phyloP scores from a whole-genome alignment of 2,797 vertebrate species.

The Potorous gilbertii region DNA sequence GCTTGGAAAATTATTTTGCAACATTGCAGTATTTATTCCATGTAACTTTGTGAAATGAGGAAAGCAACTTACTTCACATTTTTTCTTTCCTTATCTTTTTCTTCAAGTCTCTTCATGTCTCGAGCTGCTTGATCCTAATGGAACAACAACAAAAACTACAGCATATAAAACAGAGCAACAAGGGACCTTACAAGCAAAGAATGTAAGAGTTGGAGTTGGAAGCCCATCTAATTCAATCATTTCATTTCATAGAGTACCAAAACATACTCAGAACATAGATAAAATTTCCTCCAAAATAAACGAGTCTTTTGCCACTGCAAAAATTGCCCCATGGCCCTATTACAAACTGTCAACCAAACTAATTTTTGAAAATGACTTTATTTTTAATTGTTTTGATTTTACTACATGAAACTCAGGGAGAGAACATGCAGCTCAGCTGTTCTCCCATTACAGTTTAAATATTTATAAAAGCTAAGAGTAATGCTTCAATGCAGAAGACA shows the following conservation, averaged over 20 bases:
- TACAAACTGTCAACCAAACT: background rate
- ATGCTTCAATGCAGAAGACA: background rate
- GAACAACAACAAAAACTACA: slow-evolving; percentile 74
- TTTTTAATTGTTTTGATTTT: background rate
- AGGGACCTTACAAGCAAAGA: slow-evolving; percentile 34
- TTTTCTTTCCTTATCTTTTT: slow-evolving; percentile 97
- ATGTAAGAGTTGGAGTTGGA: background rate
- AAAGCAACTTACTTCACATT: slow-evolving; percentile 93
- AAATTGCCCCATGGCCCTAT: background rate
- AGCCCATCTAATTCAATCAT: background rate
- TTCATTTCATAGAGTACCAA: background rate
- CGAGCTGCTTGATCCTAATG: slow-evolving; percentile 95
- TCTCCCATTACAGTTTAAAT: background rate
- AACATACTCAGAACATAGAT: background rate
- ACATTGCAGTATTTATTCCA: slow-evolving; percentile 46
- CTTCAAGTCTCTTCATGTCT: slow-evolving; percentile 98
- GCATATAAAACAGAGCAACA: slow-evolving; percentile 55
- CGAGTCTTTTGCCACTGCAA: background rate
- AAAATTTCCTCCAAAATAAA: background rate
- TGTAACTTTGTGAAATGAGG: slow-evolving; percentile 63
- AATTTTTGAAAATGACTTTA: background rate
- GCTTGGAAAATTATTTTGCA: slow-evolving; percentile 14
- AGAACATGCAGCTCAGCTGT: background rate
- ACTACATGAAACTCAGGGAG: background rate
- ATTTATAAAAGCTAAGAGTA: background rate